Conservation (phyloP, 2,797 vertebrate species). For the Peromyscus nudipes region DNA sequence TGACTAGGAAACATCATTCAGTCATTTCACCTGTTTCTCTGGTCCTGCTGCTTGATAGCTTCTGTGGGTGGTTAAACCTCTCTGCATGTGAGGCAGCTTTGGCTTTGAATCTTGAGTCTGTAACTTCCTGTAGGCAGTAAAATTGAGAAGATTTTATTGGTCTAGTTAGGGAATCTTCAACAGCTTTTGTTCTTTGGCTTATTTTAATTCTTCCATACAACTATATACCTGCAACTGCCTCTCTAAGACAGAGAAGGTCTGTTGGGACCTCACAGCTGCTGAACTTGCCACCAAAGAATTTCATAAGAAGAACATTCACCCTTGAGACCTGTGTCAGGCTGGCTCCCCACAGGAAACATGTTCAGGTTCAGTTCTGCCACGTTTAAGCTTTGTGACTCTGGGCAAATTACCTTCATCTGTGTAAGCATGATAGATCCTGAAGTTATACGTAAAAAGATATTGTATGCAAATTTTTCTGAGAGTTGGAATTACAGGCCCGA, state of each 20-base stretch:
- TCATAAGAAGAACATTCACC: background rate
- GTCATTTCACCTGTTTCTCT: constrained; percentile 37
- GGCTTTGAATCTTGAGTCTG: constrained; percentile 13
- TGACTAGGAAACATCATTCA: constrained; percentile 31
- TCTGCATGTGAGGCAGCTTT: constrained; percentile 47
- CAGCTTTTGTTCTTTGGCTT: constrained; percentile 50
- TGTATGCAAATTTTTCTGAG: constrained; percentile 31
- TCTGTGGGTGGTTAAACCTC: constrained; percentile 46
- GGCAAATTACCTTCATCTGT: constrained; percentile 1
- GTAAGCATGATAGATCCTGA: background rate
- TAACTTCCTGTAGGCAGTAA: constrained; percentile 27
- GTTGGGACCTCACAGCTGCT: constrained; percentile 11
- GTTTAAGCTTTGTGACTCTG: constrained; percentile 7
- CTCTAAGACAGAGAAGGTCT: background rate
- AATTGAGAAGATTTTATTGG: constrained; percentile 54
- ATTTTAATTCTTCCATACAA: background rate
- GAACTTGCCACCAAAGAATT: constrained; percentile 19
- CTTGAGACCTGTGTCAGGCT: constrained; percentile 13
- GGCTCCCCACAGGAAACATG: constrained; percentile 14
- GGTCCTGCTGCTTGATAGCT: background rate
- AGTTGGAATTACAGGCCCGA: background rate
- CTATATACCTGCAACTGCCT: background rate
- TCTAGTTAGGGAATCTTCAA: constrained; percentile 37
- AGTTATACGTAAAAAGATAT: constrained; percentile 56
- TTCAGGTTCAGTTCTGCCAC: background rate